Base-by-base conservation (phyloP, 1,140 invertebrate genomes). In the Spodoptera litura region DNA sequence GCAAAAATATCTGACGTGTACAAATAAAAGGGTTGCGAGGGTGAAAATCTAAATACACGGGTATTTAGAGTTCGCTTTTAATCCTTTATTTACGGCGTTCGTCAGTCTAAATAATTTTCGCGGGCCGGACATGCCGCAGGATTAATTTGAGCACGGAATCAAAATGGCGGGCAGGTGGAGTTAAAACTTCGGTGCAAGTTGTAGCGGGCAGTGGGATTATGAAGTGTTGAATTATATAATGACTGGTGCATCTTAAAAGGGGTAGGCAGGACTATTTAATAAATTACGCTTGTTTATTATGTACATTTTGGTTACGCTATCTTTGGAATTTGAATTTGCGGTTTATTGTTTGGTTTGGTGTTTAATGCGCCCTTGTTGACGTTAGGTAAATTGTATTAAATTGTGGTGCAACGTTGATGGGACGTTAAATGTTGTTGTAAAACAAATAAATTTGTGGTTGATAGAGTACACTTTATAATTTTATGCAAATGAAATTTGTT, bases 91-190 rank as follows among this genome's bases (percentile, higher is more conserved):
- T 87, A 89, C 89, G 84, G 78, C 49, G 80, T 87, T 87, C 86
- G 85, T 84, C 86, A 87, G 86, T 88, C 83, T 89, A 90, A 89
- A 92, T 91, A 88, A 92, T 90, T 85, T 87, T 84, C 85, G 73
- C 79, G 85, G 80, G 64, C 78, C 84, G 88, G 88, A 89, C 88
- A 89, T 79, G 87, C 86, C 86, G 78, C 84, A 79, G 89, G 89
- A 93, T 92, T 92, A 91, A 89, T 92, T 91, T 83, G 85, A 88
- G 83, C 86, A 89, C 83, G 87, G 85, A 89, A 89, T 85, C 85
- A 89, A 88, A 91, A 91, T 91, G 84, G 87, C 82, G 74, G 84
- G 61, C 81, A 83, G 85, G 80, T 87, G 59, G 53, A 78, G 49
- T 85, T 76, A 73, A 62, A 89, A 87, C 79, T 89, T 84, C 81